Evolutionary conservation across 2,797 vertebrate species (phyloP).

Genomic region (Microcaecilia unicolor): DNA sequence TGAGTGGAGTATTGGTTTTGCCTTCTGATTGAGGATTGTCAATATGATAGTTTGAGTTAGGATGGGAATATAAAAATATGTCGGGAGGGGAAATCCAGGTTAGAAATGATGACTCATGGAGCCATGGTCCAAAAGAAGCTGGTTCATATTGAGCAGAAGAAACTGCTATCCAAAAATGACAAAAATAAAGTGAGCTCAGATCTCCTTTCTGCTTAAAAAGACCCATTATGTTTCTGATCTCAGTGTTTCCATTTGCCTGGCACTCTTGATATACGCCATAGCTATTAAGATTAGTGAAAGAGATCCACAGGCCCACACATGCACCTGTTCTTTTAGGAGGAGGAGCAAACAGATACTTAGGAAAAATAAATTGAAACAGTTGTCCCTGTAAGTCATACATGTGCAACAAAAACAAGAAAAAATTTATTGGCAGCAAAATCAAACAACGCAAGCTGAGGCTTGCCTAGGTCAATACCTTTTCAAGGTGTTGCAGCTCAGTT

Average conservation of each 20-base stretch:
- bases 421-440: constrained; percentile 3
- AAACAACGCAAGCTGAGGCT: constrained; percentile 13
- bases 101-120: too few species aligned
- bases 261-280: background rate
- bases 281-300: background rate
- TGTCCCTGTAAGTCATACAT: constrained; percentile 7
- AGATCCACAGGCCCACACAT: background rate
- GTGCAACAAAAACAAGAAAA: constrained; percentile 18
- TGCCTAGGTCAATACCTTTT: constrained; percentile 6
- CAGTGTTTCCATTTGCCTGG: background rate
- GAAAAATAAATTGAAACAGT: constrained; percentile 4
- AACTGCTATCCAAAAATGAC: too few species aligned
- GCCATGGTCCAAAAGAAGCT: too few species aligned
- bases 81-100: too few species aligned
- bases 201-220: too few species aligned
- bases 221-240: background rate
- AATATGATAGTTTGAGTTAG: too few species aligned
- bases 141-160: too few species aligned
- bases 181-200: too few species aligned
- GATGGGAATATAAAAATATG: too few species aligned
- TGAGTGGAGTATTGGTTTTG: too few species aligned
- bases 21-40: too few species aligned
- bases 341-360: background rate
- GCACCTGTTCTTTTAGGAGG: background rate
- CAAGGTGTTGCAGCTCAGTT: constrained; percentile 9